phyloP scores from a whole-genome alignment of 2,888 invertebrate species.

The Campoletis raptor region DNA sequence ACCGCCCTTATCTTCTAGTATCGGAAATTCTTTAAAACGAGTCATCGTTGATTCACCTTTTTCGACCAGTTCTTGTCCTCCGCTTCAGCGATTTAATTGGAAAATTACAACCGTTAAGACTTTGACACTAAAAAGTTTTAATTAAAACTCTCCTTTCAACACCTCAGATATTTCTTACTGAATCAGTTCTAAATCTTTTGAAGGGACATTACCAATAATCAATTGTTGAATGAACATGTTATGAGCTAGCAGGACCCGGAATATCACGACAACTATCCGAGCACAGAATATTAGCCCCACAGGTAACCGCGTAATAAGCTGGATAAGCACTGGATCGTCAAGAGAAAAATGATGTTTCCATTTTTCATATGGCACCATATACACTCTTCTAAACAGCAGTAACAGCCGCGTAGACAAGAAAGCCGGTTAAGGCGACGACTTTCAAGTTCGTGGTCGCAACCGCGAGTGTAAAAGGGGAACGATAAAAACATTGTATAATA shows the following conservation, averaged over 20 bases:
- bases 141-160: neutral
- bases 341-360: constrained; percentile 24
- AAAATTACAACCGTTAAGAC: neutral
- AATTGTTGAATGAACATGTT: neutral
- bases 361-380: constrained; percentile 49
- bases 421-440: constrained; percentile 50
- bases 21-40: constrained; percentile 39
- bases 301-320: neutral
- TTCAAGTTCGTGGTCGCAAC: constrained; percentile 52
- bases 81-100: neutral
- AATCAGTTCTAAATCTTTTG: neutral
- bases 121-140: neutral
- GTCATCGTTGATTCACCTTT: neutral
- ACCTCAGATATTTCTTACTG: neutral
- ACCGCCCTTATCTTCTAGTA: constrained; percentile 39
- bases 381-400: constrained; percentile 34
- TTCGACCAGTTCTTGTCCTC: neutral
- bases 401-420: constrained; percentile 31
- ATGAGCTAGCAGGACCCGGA: neutral
- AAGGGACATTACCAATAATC: too few relatives aligned
- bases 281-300: neutral
- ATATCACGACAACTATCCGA: neutral
- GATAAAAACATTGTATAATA: constrained; percentile 82
- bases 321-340: neutral
- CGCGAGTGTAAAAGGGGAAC: constrained; percentile 73